Evolutionary conservation across 2,113 vertebrate species (phyloP).

Genomic region (Zosterops hypoxanthus): DNA sequence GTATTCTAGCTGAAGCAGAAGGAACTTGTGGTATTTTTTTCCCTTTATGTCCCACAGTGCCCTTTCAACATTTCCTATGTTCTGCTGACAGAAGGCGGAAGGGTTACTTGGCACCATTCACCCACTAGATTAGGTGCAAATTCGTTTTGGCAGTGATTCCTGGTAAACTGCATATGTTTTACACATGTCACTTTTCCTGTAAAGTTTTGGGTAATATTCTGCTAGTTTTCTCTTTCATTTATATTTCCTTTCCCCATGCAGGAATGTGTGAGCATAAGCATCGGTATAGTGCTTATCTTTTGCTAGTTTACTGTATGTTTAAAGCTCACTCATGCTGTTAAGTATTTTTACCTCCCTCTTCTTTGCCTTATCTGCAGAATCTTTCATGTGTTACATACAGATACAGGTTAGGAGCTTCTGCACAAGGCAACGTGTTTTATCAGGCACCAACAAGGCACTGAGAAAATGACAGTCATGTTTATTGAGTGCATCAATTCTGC

Average conservation of each 20-base stretch:
- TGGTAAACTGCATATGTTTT: not conserved
- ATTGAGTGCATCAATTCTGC: not conserved
- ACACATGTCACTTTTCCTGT: not conserved
- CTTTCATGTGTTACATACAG: not conserved
- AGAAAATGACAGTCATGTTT: not conserved
- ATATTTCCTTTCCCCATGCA: not conserved
- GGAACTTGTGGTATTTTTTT: not conserved
- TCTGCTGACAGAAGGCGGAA: conserved; percentile 21
- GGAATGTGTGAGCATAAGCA: not conserved
- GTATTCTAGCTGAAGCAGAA: not conserved
- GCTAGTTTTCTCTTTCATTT: not conserved
- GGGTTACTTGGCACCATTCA: not conserved
- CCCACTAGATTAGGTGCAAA: not conserved
- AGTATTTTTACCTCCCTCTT: not conserved
- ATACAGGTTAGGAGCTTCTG: not conserved
- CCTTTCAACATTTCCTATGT: not conserved
- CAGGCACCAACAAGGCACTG: not conserved
- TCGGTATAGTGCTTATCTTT: not conserved
- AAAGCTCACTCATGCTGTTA: not conserved
- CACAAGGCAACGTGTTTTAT: not conserved
- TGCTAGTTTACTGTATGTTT: not conserved
- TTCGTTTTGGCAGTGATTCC: not conserved
- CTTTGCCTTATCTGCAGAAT: not conserved
- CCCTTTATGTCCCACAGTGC: not conserved
- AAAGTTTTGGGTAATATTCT: not conserved